Conservation (phyloP, 2,888 invertebrate species). For the Nomada lathburiana region DNA sequence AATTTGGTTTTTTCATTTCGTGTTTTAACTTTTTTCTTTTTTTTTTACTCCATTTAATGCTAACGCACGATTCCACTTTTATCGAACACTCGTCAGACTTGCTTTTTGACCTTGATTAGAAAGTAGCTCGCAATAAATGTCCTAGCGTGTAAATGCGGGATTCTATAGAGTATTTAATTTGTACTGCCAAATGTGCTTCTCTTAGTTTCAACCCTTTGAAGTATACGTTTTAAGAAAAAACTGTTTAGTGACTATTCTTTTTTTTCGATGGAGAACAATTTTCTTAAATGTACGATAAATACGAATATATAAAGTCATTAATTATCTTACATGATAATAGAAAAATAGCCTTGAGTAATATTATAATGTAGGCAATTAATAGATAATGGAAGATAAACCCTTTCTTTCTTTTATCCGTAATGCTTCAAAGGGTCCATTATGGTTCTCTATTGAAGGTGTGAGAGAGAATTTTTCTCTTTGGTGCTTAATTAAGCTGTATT, state of each 20-base stretch:
- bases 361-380: constrained; percentile 7
- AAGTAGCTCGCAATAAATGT: constrained; percentile 45
- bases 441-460: constrained; percentile 40
- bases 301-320: constrained; percentile 4
- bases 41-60: constrained; percentile 28
- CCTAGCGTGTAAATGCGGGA: constrained; percentile 49
- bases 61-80: constrained; percentile 36
- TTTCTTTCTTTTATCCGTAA: neutral
- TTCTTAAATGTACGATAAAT: neutral
- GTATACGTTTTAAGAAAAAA: constrained; percentile 9
- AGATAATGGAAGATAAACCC: constrained; percentile 1
- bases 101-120: constrained; percentile 42
- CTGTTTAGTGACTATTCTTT: too few relatives aligned
- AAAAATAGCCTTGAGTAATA: constrained; percentile 28
- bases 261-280: constrained; percentile 10
- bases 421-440: constrained; percentile 50
- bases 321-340: constrained; percentile 13
- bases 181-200: constrained; percentile 70
- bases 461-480: constrained; percentile 71
- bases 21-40: constrained; percentile 9
- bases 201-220: constrained; percentile 49
- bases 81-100: constrained; percentile 59
- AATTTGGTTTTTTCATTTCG: constrained; percentile 1
- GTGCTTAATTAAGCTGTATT: constrained; percentile 69
- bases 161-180: constrained; percentile 66